A percentile compares a stretch with the other conserved stretches of the same genome.
Conservation (phyloP, 2,888 invertebrate genomes). For the Limnephilus marmoratus region DNA sequence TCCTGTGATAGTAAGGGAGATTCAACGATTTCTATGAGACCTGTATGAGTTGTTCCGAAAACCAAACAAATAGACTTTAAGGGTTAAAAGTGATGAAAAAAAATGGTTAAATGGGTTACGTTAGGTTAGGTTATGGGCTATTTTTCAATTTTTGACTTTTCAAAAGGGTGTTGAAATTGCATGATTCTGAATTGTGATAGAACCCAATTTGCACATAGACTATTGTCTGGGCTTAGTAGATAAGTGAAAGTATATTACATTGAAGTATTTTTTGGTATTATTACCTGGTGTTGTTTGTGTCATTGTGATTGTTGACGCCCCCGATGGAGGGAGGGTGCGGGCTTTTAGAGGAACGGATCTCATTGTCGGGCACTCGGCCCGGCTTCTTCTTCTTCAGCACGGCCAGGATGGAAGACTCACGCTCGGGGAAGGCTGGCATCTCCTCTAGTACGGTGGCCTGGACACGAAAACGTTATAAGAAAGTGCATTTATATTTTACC, state of each 20-base stretch:
- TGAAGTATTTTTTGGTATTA: neutral
- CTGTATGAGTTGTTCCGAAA: too few species aligned
- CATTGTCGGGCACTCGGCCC: slow-evolving; percentile 93
- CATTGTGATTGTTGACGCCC: slow-evolving; percentile 75
- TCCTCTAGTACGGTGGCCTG: slow-evolving; percentile 98
- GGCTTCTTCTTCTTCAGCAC: slow-evolving; percentile 99
- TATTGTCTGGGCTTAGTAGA: neutral
- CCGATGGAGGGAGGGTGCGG: slow-evolving; percentile 79
- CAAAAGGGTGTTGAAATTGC: too few species aligned
- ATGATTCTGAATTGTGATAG: too few species aligned
- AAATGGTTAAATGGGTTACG: too few species aligned
- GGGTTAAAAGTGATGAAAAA: too few species aligned
- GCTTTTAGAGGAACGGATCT: slow-evolving; percentile 89
- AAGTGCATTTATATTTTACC: neutral
- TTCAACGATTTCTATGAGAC: too few species aligned
- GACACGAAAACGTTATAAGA: neutral
- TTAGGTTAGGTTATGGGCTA: too few species aligned
- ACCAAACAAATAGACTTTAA: too few species aligned
- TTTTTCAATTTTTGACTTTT: too few species aligned
- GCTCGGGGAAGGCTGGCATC: slow-evolving; percentile 99
- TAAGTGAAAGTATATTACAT: neutral
- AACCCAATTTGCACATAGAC: neutral
- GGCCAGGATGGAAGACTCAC: slow-evolving; percentile 97
- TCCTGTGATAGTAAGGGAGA: too few species aligned
- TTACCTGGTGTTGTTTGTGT: slow-evolving; percentile 69